Evolutionary conservation across 2,113 vertebrate genomes (phyloP), one percentile per base, ranked within the genome.

Genomic region (Cyphomyrus plagiostoma): DNA sequence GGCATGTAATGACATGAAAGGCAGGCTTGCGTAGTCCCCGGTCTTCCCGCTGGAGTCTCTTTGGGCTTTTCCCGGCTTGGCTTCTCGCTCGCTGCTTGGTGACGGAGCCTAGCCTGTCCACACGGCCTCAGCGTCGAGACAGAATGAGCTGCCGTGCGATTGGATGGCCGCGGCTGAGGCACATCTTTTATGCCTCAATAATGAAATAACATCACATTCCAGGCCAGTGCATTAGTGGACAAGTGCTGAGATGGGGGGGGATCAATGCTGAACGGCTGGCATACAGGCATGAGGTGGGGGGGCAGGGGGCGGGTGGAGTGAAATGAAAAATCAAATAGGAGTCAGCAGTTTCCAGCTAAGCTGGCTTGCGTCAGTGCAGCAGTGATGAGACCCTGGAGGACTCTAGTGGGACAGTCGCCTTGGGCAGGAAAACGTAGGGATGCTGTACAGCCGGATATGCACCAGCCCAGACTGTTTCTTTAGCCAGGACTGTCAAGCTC

Each of bases 191-290:
- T 92, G 93, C 91, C 91, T 86, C 46, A 91, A 87, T 92, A 86
- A 91, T 93, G 92, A 94, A 5, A 88, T 87, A 92, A 91, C 91
- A 91, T 89, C 74, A 92, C 92, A 90, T 89, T 26, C 91, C 91
- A 35, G 91, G 93, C 93, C 92, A 0, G 91, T 93, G 93, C 89
- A 86, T 30, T 89, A 88, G 23, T 88, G 93, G 17, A 39, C 35
- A 19, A 53, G 48, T 3, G 30, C 39, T 0, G 87, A 66, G 46
- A 49, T 35, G 15, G 90, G 74, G 0, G 42, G 89, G 88, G 94
- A 97, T 97, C 96, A 95, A 96, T 97, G 93, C 90, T 92, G 95
- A 94, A 94, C 77, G 92, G 92, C 93, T 93, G 94, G 91, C 91
- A 91, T 88, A 88, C 70, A 66, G 42, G 70, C 21, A 52, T 4